phyloP scores from a whole-genome alignment of 2,797 vertebrate species.

The Gila robusta region DNA sequence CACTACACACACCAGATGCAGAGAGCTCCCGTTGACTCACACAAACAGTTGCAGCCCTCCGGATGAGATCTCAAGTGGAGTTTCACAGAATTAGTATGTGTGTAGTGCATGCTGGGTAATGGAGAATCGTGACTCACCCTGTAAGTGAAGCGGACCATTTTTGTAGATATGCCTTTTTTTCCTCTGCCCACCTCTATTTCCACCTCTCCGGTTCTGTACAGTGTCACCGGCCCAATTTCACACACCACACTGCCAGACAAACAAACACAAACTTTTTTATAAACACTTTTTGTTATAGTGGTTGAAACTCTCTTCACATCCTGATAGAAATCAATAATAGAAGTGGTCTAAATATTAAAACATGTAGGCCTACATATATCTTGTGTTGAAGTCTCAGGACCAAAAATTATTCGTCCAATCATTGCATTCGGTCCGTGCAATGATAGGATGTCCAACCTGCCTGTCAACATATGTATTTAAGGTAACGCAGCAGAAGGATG shows the following conservation, averaged over 20 bases:
- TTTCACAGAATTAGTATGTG: neutral
- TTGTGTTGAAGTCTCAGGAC: neutral
- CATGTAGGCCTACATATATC: too few relatives aligned
- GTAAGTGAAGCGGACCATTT: slow-evolving; percentile 79
- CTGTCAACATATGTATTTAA: too few relatives aligned
- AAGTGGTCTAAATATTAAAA: neutral
- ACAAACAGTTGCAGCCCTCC: neutral
- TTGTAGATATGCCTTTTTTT: slow-evolving; percentile 83
- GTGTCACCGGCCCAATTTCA: slow-evolving; percentile 74
- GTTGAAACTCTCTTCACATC: neutral
- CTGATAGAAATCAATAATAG: neutral
- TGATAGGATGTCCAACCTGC: too few relatives aligned
- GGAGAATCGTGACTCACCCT: slow-evolving; percentile 78
- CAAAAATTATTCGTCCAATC: too few relatives aligned
- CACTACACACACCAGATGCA: neutral
- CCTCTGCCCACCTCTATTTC: slow-evolving; percentile 84
- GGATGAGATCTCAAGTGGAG: neutral
- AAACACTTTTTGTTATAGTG: neutral
- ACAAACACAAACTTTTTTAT: neutral
- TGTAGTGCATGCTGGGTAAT: slow-evolving; percentile 56
- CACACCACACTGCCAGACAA: slow-evolving; percentile 87
- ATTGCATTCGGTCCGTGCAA: too few relatives aligned
- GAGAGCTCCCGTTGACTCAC: neutral
- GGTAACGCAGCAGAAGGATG: too few relatives aligned
- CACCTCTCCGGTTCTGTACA: slow-evolving; percentile 62